phyloP scores from a whole-genome alignment of 1,140 invertebrate genomes.

The Leptinotarsa defecta region DNA sequence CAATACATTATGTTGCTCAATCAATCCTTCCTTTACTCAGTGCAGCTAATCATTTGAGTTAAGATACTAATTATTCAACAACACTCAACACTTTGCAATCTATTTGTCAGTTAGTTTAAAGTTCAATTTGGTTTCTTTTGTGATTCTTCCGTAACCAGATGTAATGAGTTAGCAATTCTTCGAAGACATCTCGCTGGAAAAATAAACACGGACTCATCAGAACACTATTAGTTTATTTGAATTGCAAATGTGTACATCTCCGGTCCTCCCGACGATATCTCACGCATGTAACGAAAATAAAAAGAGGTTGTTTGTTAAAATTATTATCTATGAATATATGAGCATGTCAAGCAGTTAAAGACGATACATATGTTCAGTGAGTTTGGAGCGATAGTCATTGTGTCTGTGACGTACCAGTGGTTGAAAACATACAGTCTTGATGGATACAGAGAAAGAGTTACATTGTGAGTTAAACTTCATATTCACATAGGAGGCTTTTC shows the following conservation, averaged over 20 bases:
- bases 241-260: conserved; percentile 3
- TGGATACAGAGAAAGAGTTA: neutral
- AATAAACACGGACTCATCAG: neutral
- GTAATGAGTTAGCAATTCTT: neutral
- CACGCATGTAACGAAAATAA: conserved; percentile 3
- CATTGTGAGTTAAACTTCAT: neutral
- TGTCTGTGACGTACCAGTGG: neutral
- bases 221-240: neutral
- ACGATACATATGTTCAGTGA: neutral
- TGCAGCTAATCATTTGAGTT: too few relatives aligned
- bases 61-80: too few relatives aligned
- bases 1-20: too few relatives aligned
- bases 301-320: neutral
- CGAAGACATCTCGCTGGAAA: neutral
- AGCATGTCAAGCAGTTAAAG: neutral
- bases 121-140: too few relatives aligned
- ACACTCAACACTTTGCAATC: too few relatives aligned
- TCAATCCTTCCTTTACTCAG: too few relatives aligned
- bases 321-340: neutral
- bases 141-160: too few relatives aligned
- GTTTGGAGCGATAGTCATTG: neutral
- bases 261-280: neutral
- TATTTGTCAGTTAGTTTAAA: too few relatives aligned
- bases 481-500: too few relatives aligned
- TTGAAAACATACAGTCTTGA: neutral